A percentile compares a stretch with the other conserved stretches of the same genome.
Conservation (phyloP, 2,888 invertebrate species). For the Drosophila peninsularis region DNA sequence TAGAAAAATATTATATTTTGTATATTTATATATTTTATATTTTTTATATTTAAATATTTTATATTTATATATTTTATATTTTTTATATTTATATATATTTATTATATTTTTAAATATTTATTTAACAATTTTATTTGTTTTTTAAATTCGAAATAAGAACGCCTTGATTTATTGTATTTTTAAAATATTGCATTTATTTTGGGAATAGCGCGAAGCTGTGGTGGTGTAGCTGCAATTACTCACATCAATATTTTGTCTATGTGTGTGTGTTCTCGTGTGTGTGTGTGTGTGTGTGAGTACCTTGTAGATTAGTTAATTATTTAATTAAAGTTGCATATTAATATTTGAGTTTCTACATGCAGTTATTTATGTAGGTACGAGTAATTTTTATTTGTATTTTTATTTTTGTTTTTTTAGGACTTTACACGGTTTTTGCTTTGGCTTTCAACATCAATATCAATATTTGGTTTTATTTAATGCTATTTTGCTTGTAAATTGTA, state of each 20-base stretch:
- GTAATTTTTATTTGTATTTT: slow-evolving; percentile 30
- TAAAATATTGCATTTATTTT: slow-evolving; percentile 79
- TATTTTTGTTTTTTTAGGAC: slow-evolving; percentile 52
- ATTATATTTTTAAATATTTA: neutral
- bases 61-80: too few relatives aligned
- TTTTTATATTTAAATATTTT: neutral
- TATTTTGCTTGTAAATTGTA: slow-evolving; percentile 59
- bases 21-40: too few relatives aligned
- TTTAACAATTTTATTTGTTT: neutral
- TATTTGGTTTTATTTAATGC: slow-evolving; percentile 50
- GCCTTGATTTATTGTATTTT: slow-evolving; percentile 43
- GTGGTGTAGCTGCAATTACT: slow-evolving; percentile 64
- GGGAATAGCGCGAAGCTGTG: slow-evolving; percentile 77
- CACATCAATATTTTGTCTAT: slow-evolving; percentile 56
- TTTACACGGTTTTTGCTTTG: slow-evolving; percentile 60
- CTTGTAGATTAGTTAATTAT: slow-evolving; percentile 56
- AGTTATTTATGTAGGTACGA: slow-evolving; percentile 60
- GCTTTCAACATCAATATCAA: slow-evolving; percentile 68
- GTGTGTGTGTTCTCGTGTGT: slow-evolving; percentile 6
- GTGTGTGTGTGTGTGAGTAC: slow-evolving; percentile 23
- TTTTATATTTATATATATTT: too few relatives aligned
- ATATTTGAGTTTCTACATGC: slow-evolving; percentile 62
- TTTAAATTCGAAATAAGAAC: neutral
- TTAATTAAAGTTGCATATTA: slow-evolving; percentile 58
- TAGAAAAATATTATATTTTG: neutral